phyloP scores from a whole-genome alignment of 2,888 invertebrate genomes.

The Eudasyphora cyanicolor region DNA sequence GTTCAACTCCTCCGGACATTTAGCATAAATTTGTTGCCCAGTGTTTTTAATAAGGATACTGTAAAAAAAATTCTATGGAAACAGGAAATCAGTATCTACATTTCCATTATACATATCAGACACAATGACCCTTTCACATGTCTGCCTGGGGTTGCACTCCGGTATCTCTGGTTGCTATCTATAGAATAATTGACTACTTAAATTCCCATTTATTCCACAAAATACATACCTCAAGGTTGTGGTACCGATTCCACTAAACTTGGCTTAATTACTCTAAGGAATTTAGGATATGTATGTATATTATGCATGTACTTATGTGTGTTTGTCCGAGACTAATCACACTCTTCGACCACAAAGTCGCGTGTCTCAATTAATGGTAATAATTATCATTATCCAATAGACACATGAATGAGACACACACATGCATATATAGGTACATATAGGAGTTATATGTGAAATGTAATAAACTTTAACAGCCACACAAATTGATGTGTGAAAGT shows the following conservation, averaged over 20 bases:
- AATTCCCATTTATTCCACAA: not conserved
- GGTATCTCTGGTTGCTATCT: no score
- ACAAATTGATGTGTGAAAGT: not conserved
- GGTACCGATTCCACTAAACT: not conserved
- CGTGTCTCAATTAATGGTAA: constrained; percentile 60
- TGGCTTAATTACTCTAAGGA: constrained; percentile 16
- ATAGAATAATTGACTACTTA: not conserved
- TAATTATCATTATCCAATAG: constrained; percentile 51
- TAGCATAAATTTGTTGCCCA: no score
- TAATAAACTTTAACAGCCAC: constrained; percentile 1
- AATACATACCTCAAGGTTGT: constrained; percentile 7
- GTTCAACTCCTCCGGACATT: no score
- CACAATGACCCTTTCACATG: no score
- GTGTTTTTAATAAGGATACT: no score
- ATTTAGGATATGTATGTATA: not conserved
- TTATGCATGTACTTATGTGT: not conserved
- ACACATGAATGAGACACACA: constrained; percentile 32
- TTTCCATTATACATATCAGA: no score
- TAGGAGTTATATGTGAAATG: constrained; percentile 1
- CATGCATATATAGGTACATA: constrained; percentile 7
- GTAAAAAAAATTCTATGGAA: no score
- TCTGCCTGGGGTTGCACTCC: no score
- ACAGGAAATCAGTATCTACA: no score
- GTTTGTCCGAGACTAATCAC: constrained; percentile 18
- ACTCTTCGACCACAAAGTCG: constrained; percentile 47